Evolutionary conservation across 2,797 vertebrate genomes (phyloP), one percentile per base, ranked within the genome.

Genomic region (Anomalospiza imberbis): DNA sequence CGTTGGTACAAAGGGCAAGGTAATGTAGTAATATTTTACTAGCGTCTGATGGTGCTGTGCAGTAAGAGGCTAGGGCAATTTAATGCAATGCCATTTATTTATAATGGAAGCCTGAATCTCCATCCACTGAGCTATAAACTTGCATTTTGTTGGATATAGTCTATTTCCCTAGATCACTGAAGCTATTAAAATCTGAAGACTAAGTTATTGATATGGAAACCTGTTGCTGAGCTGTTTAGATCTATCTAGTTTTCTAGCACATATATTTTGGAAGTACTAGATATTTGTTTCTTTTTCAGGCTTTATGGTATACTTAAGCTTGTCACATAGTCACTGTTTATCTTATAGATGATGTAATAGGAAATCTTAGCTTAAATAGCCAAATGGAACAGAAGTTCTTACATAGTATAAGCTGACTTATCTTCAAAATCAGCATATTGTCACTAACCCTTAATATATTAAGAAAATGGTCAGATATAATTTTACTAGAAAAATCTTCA

Each of bases 121-220:
- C 66, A 77, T 79, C 78, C 87, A 81, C 50, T 84, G 47, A 94
- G 44, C 60, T 85, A 85, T 89, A 96, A 94, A 63, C 85, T 40
- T 93, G 67, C 36, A 53, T 81, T 95, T 96, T 89, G 45, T 50
- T 91, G 61, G 80, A 89, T 83, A 72, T 68, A 94, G 72, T 93
- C 77, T 85, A 50, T 92, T 91, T 89, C 61, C 60, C 61, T 71
- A 86, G 89, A 86, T 86, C 88, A 97, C 65, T 88, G 61, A 78
- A 75, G n/a, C 38, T 76, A 95, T 95, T 97, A 95, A 97, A 89
- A 95, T 93, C 60, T 84, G 61, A 82, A 91, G 75, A 84, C 53
- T 67, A 79, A 70, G 55, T 95, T 88, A 94, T 93, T 92, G 89
- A 88, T 93, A 92, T 76, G 66, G 45, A 92, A 93, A 95, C 40